Evolutionary conservation across 2,113 vertebrate genomes (phyloP).

Genomic region (Chlamydotis undulata): DNA sequence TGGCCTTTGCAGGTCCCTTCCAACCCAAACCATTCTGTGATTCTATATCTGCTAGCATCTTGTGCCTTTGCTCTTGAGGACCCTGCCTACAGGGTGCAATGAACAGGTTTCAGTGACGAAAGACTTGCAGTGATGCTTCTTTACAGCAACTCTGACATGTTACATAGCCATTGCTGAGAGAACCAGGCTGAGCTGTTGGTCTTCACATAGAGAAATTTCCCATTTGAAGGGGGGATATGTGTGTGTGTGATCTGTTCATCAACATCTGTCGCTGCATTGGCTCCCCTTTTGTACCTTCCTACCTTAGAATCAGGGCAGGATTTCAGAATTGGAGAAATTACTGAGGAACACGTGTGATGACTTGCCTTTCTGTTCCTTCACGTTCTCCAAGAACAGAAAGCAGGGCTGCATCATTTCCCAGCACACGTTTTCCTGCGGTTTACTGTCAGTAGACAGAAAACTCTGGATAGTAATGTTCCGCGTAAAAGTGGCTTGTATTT

Average conservation of each 20-base stretch:
- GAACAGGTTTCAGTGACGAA: background rate
- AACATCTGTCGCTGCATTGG: background rate
- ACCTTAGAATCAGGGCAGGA: background rate
- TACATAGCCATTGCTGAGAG: background rate
- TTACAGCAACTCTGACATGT: background rate
- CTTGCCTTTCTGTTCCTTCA: background rate
- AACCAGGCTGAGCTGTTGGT: background rate
- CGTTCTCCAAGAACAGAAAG: background rate
- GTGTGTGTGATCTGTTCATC: background rate
- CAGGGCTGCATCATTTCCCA: background rate
- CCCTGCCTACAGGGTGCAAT: too few relatives aligned
- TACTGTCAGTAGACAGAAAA: background rate
- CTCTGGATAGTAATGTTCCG: background rate
- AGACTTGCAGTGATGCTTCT: background rate
- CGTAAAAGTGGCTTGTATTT: background rate
- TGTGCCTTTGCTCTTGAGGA: background rate
- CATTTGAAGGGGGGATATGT: background rate
- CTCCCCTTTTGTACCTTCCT: background rate
- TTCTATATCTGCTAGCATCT: background rate
- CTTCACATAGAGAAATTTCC: background rate
- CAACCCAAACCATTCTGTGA: too few relatives aligned
- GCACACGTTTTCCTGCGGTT: background rate
- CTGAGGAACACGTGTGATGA: accelerated
- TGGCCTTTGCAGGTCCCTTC: too few relatives aligned
- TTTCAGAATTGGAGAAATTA: background rate